These are phyloP conservation scores for Buceros bicornis DNA, from an alignment of 2,797 vertebrate genomes.

Conservation along the genomic window DNA sequence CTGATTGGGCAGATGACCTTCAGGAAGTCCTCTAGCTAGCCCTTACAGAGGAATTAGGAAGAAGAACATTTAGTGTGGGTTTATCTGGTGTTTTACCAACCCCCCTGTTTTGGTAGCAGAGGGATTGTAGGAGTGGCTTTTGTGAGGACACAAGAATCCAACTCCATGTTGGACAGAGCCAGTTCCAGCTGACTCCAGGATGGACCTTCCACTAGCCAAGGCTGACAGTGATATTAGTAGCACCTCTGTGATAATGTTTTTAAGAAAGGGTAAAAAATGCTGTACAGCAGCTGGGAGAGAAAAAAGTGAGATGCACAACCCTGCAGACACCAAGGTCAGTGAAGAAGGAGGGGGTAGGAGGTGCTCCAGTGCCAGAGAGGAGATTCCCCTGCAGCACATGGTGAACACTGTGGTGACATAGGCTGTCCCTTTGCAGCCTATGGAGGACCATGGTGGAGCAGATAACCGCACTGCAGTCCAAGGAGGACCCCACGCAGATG, in stretches of 20 bases:
- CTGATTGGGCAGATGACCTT: neutral
- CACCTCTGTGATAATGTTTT: neutral
- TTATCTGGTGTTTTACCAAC: neutral
- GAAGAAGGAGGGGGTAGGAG: neutral
- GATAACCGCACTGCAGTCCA: neutral
- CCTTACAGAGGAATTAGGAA: neutral
- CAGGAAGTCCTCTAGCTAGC: neutral
- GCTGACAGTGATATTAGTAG: neutral
- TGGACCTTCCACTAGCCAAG: fast-evolving
- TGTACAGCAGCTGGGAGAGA: neutral
- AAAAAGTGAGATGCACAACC: fast-evolving
- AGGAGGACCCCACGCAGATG: fast-evolving
- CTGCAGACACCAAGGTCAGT: neutral
- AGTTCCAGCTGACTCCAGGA: neutral
- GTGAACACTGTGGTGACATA: neutral
- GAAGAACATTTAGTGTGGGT: neutral
- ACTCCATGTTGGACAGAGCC: neutral
- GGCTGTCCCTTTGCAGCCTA: neutral
- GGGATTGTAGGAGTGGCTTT: neutral
- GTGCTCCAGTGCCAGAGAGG: neutral
- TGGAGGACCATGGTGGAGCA: neutral
- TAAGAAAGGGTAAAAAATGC: neutral
- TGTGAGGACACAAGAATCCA: neutral
- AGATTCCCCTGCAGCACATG: fast-evolving
- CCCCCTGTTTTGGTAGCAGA: neutral